phyloP scores from a whole-genome alignment of 2,113 vertebrate species.

The Cebus imitator region DNA sequence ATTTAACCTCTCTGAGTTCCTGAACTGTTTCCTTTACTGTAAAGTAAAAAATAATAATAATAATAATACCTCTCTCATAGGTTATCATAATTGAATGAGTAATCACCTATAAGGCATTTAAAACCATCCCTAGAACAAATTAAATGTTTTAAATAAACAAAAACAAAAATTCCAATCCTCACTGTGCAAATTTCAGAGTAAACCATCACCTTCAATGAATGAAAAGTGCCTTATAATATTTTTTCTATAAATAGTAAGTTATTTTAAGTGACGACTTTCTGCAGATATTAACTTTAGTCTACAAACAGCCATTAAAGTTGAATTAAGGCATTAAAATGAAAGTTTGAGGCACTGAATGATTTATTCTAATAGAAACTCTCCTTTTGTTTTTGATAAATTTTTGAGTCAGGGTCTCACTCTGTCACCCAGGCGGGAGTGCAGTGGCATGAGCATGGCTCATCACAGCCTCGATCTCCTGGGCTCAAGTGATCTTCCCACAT shows the following conservation, averaged over 20 bases:
- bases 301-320: background rate
- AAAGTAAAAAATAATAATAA: background rate
- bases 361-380: background rate
- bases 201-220: slow-evolving; percentile 10
- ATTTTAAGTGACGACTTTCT: slow-evolving; percentile 44
- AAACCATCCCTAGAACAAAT: slow-evolving; percentile 4
- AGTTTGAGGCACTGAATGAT: background rate
- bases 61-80: background rate
- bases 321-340: slow-evolving; percentile 6
- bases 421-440: too few species aligned
- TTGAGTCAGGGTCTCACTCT: too few species aligned
- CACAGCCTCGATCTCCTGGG: too few species aligned
- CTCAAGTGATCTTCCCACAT: too few species aligned
- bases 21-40: background rate
- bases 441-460: too few species aligned
- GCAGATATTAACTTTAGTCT: background rate
- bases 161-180: background rate
- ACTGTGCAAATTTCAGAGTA: slow-evolving; percentile 28
- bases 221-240: background rate
- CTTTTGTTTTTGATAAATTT: too few species aligned
- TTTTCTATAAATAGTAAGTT: background rate
- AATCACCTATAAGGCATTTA: background rate
- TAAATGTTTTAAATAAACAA: slow-evolving; percentile 30
- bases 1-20: background rate
- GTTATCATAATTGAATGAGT: background rate